Evolutionary conservation across 2,888 invertebrate genomes (phyloP).

Genomic region (Drosophila birchii): DNA sequence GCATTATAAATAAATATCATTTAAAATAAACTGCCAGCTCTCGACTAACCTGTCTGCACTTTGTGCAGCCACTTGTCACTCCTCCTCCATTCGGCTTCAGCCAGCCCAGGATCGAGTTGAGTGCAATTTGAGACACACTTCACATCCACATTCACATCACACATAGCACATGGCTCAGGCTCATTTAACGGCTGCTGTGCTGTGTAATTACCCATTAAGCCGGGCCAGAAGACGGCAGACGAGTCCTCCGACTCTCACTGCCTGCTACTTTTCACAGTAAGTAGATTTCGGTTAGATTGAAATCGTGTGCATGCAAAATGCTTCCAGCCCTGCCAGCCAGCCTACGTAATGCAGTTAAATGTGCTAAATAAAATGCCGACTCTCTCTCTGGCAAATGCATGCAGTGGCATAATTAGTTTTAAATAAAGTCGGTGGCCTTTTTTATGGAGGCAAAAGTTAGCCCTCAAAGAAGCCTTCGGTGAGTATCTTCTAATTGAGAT

Average conservation of each 20-base stretch:
- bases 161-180: conserved; percentile 27
- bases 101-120: conserved; percentile 60
- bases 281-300: conserved; percentile 63
- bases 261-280: conserved; percentile 74
- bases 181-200: conserved; percentile 70
- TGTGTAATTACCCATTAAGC: conserved; percentile 79
- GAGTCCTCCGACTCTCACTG: conserved; percentile 42
- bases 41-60: conserved; percentile 78
- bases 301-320: conserved; percentile 66
- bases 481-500: conserved; percentile 28
- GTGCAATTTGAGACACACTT: conserved; percentile 59
- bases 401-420: conserved; percentile 74
- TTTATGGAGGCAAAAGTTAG: conserved; percentile 1
- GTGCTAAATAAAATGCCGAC: conserved; percentile 79
- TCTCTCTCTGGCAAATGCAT: conserved; percentile 66
- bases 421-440: conserved; percentile 55
- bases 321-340: conserved; percentile 43
- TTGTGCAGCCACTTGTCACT: conserved; percentile 55
- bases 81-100: conserved; percentile 8
- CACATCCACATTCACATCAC: too few relatives aligned
- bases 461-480: not conserved
- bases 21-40: conserved; percentile 77
- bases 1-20: conserved; percentile 78
- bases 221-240: conserved; percentile 47
- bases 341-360: conserved; percentile 76